Evolutionary conservation across 2,797 vertebrate genomes (phyloP).

Genomic region (Myoxocephalus aenaeus): DNA sequence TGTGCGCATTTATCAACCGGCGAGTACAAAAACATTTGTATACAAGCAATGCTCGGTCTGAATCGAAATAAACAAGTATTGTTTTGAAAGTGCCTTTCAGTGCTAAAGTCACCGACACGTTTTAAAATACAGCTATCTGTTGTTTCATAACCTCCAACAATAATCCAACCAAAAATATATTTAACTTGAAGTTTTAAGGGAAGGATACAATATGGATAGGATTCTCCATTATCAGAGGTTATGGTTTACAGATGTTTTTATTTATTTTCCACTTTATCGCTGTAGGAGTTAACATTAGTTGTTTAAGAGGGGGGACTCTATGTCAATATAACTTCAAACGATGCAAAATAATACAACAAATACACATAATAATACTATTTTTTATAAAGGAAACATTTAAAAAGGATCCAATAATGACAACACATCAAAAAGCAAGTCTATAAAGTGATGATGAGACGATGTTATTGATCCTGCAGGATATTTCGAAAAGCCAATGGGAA

Average conservation of each 20-base stretch:
- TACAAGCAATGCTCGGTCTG: not conserved
- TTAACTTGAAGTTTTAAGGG: not conserved
- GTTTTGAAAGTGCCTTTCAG: not conserved
- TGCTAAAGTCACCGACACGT: not conserved
- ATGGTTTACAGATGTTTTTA: too few species aligned
- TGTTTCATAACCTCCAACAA: not conserved
- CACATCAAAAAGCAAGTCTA: too few species aligned
- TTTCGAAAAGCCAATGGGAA: too few species aligned
- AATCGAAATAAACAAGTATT: not conserved
- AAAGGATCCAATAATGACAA: too few species aligned
- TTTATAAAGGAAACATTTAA: too few species aligned
- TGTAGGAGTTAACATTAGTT: too few species aligned
- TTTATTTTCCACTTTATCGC: too few species aligned
- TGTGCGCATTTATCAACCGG: constrained; percentile 38
- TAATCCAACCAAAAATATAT: too few species aligned
- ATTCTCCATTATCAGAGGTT: too few species aligned
- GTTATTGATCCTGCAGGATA: not conserved
- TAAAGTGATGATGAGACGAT: not conserved
- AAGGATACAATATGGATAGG: too few species aligned
- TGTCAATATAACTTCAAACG: not conserved
- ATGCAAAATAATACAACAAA: not conserved
- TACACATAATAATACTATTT: not conserved
- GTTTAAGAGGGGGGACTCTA: too few species aligned
- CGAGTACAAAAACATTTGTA: not conserved
- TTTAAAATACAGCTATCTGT: not conserved